These are phyloP conservation scores for Aurelia aurita complex sp. Pacific DNA, from an alignment of 30 jellyfish, hydroid and myxozoan species.

Conservation along the genomic window DNA sequence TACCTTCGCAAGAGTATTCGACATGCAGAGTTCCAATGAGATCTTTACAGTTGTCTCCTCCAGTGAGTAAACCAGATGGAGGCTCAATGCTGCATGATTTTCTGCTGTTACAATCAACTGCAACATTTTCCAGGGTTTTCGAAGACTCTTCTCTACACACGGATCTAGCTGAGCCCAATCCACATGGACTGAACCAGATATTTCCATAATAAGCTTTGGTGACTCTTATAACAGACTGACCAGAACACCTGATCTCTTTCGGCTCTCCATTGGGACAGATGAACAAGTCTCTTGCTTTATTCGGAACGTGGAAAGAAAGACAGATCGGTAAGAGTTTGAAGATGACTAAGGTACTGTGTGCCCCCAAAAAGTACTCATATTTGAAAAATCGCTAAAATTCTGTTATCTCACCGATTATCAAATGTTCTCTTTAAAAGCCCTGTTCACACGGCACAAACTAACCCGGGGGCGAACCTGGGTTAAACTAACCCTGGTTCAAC, in stretches of 20 bases:
- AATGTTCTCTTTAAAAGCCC: too few relatives aligned
- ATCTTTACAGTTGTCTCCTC: constrained; percentile 20
- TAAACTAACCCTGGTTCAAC: too few relatives aligned
- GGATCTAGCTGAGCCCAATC: constrained; percentile 46
- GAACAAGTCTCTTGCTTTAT: constrained; percentile 43
- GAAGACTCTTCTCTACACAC: constrained; percentile 57
- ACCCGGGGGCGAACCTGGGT: too few relatives aligned
- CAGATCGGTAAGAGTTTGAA: background rate
- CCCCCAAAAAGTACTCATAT: too few relatives aligned
- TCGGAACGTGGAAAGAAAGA: background rate
- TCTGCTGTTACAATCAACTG: constrained; percentile 50
- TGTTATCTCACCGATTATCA: too few relatives aligned
- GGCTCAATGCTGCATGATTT: constrained; percentile 21
- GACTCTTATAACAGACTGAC: constrained; percentile 21
- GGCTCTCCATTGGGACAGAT: constrained; percentile 36
- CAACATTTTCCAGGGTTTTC: constrained; percentile 19
- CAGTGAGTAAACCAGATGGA: background rate
- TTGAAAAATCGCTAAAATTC: too few relatives aligned
- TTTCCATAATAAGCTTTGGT: constrained; percentile 65
- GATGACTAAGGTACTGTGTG: too few relatives aligned
- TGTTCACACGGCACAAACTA: too few relatives aligned
- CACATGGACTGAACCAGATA: constrained; percentile 78
- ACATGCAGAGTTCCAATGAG: constrained; percentile 29
- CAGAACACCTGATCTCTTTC: constrained; percentile 29
- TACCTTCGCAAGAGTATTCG: constrained; percentile 75